Percentiles rank a stretch among this genome's conserved stretches.
phyloP scores from a whole-genome alignment of 2,113 vertebrate genomes.

The Crotalus viridis region DNA sequence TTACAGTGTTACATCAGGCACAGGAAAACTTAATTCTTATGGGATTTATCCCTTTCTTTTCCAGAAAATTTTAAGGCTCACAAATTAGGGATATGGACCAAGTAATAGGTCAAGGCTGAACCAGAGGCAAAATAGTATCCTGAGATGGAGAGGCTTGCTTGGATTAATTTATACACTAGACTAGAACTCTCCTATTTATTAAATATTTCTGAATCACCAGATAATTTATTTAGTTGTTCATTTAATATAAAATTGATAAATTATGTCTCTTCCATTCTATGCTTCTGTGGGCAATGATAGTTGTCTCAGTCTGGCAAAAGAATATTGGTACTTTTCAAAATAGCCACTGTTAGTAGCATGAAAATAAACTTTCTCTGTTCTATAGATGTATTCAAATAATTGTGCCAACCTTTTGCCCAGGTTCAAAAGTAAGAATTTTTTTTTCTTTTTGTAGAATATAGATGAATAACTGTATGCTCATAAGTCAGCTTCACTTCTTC shows the following conservation, averaged over 20 bases:
- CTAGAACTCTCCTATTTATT: neutral
- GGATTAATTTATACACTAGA: neutral
- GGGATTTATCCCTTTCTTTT: neutral
- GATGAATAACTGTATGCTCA: neutral
- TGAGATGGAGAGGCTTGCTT: neutral
- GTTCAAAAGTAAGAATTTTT: neutral
- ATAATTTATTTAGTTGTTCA: neutral
- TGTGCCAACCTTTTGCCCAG: neutral
- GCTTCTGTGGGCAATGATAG: neutral
- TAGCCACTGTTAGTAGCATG: neutral
- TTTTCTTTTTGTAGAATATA: neutral
- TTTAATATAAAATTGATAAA: too few relatives aligned
- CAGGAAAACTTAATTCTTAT: neutral
- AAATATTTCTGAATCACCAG: neutral
- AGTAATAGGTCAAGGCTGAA: neutral
- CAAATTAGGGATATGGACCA: neutral
- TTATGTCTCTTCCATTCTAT: neutral
- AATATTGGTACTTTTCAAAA: neutral
- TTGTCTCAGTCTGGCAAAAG: neutral
- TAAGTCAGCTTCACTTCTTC: neutral
- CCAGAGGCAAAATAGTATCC: neutral
- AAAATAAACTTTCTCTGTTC: neutral
- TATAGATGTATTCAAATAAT: neutral
- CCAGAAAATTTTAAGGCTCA: neutral
- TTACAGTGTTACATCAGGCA: neutral